Percentiles rank a stretch among this genome's conserved stretches.
Evolutionary conservation across 2,888 invertebrate species (phyloP).

Genomic region (Liodrosophila aerea): DNA sequence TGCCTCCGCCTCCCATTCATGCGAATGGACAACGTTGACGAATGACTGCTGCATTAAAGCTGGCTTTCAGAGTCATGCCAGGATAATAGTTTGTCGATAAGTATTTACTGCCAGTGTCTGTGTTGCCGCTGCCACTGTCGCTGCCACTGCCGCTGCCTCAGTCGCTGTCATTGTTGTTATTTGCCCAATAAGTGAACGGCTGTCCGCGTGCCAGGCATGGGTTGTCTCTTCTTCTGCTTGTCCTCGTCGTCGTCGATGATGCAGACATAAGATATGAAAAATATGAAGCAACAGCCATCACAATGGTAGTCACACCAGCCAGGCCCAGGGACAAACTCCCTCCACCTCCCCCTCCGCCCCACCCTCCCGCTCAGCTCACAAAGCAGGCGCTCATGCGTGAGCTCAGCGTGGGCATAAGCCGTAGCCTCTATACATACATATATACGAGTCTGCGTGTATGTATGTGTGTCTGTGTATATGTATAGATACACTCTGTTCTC

Average conservation of each 20-base stretch:
- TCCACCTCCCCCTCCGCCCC: not conserved
- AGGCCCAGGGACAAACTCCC: slow-evolving; percentile 1
- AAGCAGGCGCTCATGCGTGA: slow-evolving; percentile 61
- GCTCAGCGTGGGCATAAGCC: slow-evolving; percentile 8
- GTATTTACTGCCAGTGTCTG: no score
- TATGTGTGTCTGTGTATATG: no score
- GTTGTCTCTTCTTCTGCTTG: slow-evolving; percentile 5
- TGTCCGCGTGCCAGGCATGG: slow-evolving; percentile 8
- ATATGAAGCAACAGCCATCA: slow-evolving; percentile 73
- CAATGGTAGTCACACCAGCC: slow-evolving; percentile 58
- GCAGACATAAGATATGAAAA: slow-evolving; percentile 77
- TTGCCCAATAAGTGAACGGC: slow-evolving; percentile 65
- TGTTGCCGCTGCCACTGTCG: slow-evolving; percentile 13
- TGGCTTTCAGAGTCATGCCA: no score
- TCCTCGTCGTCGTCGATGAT: slow-evolving; percentile 59
- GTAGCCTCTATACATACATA: not conserved
- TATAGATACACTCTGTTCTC: no score
- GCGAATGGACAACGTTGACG: not conserved
- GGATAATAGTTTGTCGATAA: slow-evolving; percentile 34
- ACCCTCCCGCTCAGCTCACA: slow-evolving; percentile 15
- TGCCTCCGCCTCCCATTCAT: slow-evolving; percentile 20
- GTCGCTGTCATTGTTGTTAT: slow-evolving; percentile 66
- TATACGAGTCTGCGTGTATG: slow-evolving; percentile 17
- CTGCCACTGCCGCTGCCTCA: slow-evolving; percentile 18
- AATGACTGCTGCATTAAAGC: no score